Base-by-base conservation (phyloP, 2,888 invertebrate species). In the Lottia gigantea region DNA sequence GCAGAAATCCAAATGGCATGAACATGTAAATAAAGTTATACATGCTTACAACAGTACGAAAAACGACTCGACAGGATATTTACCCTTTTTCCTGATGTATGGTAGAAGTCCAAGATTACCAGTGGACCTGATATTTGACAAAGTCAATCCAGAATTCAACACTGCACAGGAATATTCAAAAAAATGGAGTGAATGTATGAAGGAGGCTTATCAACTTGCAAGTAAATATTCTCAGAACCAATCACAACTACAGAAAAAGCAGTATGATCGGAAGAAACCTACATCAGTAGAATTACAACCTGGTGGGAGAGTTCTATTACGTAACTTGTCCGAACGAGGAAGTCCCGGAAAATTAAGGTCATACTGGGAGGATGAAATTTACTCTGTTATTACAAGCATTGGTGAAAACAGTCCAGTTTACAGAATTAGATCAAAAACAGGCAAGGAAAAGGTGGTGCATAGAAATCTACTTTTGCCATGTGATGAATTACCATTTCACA, bases 21-120 rank as follows among this genome's bases (percentile, higher is more conserved):
- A 67, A 23, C 63, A 71, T 71, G 66, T 66, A 16, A 71, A 70
- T 49, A 70, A 70, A 46, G 45, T 73, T 46, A 61, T 67, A 16
- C 70, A 70, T 65, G 70, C 73, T 11, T 71, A 73, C 49, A 73
- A 70, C 46, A 70, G 73, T 67, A 55, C 66, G 31, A 23, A 45
- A 25, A 47, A 61, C 23, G 70, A 64, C 26, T 26, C 31, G 0
- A 64, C 64, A 0, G 67, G 63, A 11, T 71, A 63, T 19, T 66
- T 62, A 11, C 71, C 66, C 0, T 71, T 46, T 40, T 67, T 14
- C 19, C 67, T 71, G 19, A 23, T 71, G 55, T 71, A 47, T 64
- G 71, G 71, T 1, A 62, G 71, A 49, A 47, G 26, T 16, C 67
- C 71, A 19, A 0, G 67, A 12, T 45, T 71, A 49, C 63, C 63